Base-by-base conservation (phyloP, 1,140 invertebrate genomes). In the Lepidurus couesii region DNA sequence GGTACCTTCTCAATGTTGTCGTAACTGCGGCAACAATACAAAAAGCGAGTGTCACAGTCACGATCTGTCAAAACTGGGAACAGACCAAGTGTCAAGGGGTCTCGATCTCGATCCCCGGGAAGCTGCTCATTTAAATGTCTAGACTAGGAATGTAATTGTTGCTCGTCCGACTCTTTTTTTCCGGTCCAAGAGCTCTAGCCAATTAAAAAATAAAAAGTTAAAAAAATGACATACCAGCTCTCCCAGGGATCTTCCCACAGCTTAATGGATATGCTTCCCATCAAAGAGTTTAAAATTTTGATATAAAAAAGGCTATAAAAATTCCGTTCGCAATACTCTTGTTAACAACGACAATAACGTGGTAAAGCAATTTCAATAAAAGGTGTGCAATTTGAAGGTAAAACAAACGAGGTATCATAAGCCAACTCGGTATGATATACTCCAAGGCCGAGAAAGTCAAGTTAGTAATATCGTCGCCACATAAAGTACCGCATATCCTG, bases 121-220 rank as follows among this genome's bases (percentile, higher is more conserved):
- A 65, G 53, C 53, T 65, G 6, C 53, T 65, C 53, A 16, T 65
- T 65, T 65, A 65, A 21, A 65, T 13, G 53, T 65, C 53, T 65
- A 65, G 53, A 65, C 53, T 34, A 34, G 34, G 34, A 34, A 34
- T 34, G 34, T 34, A 34, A 34, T 34, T 34, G 34, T 34, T 34
- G 34, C 34, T 34, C 3, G 4, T 34, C 34, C 34, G 34, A 34
- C 34, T 21, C 34, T 21, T 65, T 65, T 11, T 65, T 65, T 65
- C 53, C 53, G 16, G 53, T 21, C 53, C 16, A 3, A 7, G 16
- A 65, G 53, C 21, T 65, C 53, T 21, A 13, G 16, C 13, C 34
- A 34, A 65, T 65, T 65, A 65, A 47, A 65, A n/a, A 65, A 26
- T 26, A 26, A 34, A 34, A 34, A 3, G 34, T 3, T 3, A 34